Percentiles rank a stretch among this genome's conserved stretches.
Conservation (phyloP, 2,113 vertebrate species). For the Phalacrocorax pelagicus region DNA sequence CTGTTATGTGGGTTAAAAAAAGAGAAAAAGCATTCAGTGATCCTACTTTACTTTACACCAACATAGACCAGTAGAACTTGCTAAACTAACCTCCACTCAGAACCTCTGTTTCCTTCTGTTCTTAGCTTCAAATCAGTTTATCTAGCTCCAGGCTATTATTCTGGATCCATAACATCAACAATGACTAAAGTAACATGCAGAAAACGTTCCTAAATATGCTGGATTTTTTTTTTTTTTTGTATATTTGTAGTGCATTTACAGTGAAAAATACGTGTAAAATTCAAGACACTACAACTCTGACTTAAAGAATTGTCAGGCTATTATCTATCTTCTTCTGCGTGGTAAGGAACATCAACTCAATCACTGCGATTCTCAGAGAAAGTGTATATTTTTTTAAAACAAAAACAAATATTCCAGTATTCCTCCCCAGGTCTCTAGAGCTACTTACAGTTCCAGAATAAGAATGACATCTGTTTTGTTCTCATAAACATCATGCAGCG, state of each 20-base stretch:
- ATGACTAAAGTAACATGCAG: neutral
- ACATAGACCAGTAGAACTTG: neutral
- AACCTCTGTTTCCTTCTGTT: neutral
- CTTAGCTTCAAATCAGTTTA: neutral
- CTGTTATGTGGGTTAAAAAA: neutral
- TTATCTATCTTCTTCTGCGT: neutral
- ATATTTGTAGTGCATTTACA: neutral
- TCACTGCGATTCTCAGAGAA: neutral
- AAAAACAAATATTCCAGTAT: neutral
- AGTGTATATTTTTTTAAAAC: neutral
- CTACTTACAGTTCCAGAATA: constrained; percentile 97
- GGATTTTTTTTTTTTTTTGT: neutral
- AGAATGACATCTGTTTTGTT: constrained; percentile 96
- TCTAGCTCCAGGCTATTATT: neutral
- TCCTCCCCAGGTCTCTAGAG: neutral
- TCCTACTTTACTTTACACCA: neutral
- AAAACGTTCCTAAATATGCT: neutral
- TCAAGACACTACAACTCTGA: neutral
- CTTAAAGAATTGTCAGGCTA: neutral
- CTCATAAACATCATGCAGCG: constrained; percentile 92
- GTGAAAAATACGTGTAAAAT: neutral
- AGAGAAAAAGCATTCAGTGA: neutral
- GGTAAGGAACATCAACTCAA: neutral
- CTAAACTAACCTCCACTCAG: neutral
- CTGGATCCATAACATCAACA: neutral